A percentile compares a stretch with the other conserved stretches of the same genome.
Evolutionary conservation across 2,888 invertebrate genomes (phyloP).

Genomic region (Phasia obesa): DNA sequence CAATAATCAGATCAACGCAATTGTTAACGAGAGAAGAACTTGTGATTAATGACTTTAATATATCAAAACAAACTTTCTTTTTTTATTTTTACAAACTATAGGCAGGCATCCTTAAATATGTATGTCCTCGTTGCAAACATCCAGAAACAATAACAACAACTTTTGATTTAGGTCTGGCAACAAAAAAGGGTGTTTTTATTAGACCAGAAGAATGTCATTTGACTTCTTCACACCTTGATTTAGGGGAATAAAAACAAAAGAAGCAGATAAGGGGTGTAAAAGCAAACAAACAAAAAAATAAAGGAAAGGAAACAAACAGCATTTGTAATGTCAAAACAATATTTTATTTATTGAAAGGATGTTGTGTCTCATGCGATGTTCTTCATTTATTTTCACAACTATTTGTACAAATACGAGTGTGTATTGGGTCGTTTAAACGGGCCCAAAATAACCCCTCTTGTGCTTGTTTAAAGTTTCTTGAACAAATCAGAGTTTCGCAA

Average conservation of each 20-base stretch:
- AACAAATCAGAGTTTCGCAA: too few relatives aligned
- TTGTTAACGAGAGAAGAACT: slow-evolving; percentile 58
- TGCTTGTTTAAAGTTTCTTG: not conserved
- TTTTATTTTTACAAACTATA: slow-evolving; percentile 4
- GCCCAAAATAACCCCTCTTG: slow-evolving; percentile 28
- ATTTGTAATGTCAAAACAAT: slow-evolving; percentile 67
- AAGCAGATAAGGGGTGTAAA: slow-evolving; percentile 29
- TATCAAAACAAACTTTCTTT: slow-evolving; percentile 69
- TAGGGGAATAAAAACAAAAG: slow-evolving; percentile 12
- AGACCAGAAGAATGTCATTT: slow-evolving; percentile 64
- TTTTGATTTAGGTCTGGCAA: slow-evolving; percentile 13
- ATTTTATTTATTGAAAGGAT: slow-evolving; percentile 65
- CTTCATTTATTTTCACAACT: slow-evolving; percentile 14
- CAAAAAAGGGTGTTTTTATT: slow-evolving; percentile 61
- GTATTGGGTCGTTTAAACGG: slow-evolving; percentile 3
- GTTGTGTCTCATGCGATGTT: slow-evolving; percentile 19
- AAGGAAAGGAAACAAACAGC: slow-evolving; percentile 41
- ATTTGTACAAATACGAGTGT: not conserved
- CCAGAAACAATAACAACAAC: slow-evolving; percentile 9
- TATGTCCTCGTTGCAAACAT: slow-evolving; percentile 9
- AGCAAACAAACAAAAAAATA: slow-evolving; percentile 15
- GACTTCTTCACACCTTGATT: slow-evolving; percentile 71
- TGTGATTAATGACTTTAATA: slow-evolving; percentile 71
- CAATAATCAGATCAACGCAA: slow-evolving; percentile 65
- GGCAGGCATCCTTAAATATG: slow-evolving; percentile 10